phyloP scores from a whole-genome alignment of 2,888 invertebrate species.

The Drosophila pseudotalamancana region DNA sequence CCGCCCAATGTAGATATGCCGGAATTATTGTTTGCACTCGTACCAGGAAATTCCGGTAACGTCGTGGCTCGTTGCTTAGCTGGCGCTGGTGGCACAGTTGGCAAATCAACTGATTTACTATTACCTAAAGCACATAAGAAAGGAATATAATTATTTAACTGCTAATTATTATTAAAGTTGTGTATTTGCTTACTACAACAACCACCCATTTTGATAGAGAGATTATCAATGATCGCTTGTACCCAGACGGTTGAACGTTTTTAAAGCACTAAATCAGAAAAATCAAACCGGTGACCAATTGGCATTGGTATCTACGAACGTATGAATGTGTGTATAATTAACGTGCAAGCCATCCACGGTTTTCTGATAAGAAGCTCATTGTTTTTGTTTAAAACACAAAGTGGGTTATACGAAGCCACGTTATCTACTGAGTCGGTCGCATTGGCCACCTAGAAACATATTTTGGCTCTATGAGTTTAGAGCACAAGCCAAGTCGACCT shows the following conservation, averaged over 20 bases:
- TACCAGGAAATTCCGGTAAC: constrained; percentile 59
- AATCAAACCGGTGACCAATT: constrained; percentile 73
- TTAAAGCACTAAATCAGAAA: constrained; percentile 65
- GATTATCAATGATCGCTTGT: constrained; percentile 10
- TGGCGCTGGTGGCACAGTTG: constrained; percentile 67
- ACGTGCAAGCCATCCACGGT: constrained; percentile 63
- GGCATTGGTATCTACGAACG: constrained; percentile 38
- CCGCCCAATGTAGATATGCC: constrained; percentile 30
- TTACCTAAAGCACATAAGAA: constrained; percentile 46
- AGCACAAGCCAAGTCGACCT: constrained; percentile 40
- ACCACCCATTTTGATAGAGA: constrained; percentile 59
- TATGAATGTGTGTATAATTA: constrained; percentile 28
- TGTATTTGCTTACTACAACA: constrained; percentile 64
- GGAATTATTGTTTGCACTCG: constrained; percentile 25
- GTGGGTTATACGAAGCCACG: constrained; percentile 64
- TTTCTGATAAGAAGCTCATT: constrained; percentile 60
- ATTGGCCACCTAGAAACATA: constrained; percentile 11
- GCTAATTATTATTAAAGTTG: not conserved
- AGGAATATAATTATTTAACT: constrained; percentile 7
- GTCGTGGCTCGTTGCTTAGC: constrained; percentile 47
- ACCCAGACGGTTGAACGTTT: constrained; percentile 45
- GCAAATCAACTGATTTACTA: constrained; percentile 74
- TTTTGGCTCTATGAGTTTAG: constrained; percentile 34
- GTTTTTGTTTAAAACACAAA: constrained; percentile 70
- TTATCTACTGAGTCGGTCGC: constrained; percentile 38